phyloP scores from a whole-genome alignment of 2,797 vertebrate species.

The Loris lydekkerianus region DNA sequence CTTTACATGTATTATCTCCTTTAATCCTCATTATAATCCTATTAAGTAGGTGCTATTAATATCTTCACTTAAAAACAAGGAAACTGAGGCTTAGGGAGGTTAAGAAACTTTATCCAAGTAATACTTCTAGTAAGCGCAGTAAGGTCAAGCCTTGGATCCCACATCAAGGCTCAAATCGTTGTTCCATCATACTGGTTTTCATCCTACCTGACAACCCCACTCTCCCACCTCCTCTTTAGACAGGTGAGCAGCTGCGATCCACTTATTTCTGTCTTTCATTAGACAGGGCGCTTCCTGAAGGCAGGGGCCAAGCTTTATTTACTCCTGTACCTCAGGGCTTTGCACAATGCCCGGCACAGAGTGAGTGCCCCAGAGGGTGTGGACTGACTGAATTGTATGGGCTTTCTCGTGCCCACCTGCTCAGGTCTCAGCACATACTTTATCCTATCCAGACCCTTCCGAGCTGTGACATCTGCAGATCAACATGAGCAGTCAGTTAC shows the following conservation, averaged over 20 bases:
- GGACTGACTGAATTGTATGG: neutral
- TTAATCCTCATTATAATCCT: neutral
- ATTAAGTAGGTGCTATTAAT: neutral
- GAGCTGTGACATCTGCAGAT: neutral
- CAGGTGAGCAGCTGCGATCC: neutral
- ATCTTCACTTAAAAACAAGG: constrained; percentile 6
- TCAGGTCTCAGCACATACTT: neutral
- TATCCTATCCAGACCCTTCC: neutral
- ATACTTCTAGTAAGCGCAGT: neutral
- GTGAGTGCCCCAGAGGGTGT: neutral
- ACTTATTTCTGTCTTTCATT: neutral
- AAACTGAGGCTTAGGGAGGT: neutral
- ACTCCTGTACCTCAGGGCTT: neutral
- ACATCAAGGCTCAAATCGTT: neutral
- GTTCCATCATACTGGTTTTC: neutral
- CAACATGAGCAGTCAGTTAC: neutral
- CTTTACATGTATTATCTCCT: neutral
- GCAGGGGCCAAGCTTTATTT: neutral
- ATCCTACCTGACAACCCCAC: neutral
- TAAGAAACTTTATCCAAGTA: constrained; percentile 7
- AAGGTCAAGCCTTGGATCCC: neutral
- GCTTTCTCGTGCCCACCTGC: constrained; percentile 6
- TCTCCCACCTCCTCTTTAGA: neutral
- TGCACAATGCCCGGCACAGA: neutral
- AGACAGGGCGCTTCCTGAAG: neutral